These are phyloP conservation scores for Cyrtonyx montezumae DNA, from an alignment of 2,113 vertebrate genomes.

Conservation along the genomic window DNA sequence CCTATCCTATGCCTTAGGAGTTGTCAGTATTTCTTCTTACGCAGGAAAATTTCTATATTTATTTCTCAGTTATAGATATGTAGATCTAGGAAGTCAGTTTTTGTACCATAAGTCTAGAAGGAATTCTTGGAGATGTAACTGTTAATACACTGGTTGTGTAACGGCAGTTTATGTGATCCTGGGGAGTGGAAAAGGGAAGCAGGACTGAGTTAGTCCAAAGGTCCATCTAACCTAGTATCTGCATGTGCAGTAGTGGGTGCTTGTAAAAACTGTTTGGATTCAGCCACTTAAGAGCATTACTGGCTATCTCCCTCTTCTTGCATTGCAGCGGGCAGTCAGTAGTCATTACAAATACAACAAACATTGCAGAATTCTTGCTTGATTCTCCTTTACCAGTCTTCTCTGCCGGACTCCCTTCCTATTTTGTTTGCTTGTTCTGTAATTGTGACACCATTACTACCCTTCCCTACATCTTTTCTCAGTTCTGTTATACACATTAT, in stretches of 20 bases:
- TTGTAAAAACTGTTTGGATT: not conserved
- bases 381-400: not conserved
- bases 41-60: not conserved
- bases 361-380: not conserved
- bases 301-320: not conserved
- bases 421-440: not conserved
- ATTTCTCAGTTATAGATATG: not conserved
- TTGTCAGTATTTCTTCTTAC: not conserved
- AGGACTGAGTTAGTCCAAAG: not conserved
- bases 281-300: not conserved
- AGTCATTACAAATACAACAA: not conserved
- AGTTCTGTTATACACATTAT: not conserved
- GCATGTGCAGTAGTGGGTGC: not conserved
- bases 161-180: not conserved
- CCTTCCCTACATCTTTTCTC: not conserved
- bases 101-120: not conserved
- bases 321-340: fast-evolving
- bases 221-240: not conserved
- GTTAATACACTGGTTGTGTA: not conserved
- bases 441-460: not conserved
- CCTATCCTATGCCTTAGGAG: not conserved
- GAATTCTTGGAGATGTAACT: not conserved
- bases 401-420: not conserved
- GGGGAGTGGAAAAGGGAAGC: not conserved
- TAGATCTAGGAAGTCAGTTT: not conserved